Conservation (phyloP, 2,113 vertebrate species). For the Coptodon rendalli region DNA sequence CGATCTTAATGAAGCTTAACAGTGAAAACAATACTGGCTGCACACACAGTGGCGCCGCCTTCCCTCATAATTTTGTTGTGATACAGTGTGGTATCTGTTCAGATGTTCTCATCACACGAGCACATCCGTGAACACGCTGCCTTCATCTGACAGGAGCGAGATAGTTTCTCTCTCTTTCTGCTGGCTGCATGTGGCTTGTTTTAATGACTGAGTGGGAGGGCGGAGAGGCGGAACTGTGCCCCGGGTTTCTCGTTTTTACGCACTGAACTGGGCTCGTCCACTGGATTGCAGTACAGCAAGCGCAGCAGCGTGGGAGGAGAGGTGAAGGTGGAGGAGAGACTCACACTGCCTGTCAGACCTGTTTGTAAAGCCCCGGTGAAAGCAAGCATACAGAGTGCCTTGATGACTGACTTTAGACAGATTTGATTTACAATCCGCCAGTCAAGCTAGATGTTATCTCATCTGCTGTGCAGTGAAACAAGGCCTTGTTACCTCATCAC, state of each 20-base stretch:
- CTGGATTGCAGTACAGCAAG: background rate
- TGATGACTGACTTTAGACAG: background rate
- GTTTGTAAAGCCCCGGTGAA: background rate
- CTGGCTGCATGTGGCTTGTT: background rate
- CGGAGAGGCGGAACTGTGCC: conserved; percentile 1
- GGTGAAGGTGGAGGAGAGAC: background rate
- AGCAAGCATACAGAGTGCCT: background rate
- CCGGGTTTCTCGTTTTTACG: background rate
- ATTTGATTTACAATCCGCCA: conserved; percentile 11
- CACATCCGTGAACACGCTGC: background rate
- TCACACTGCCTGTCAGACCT: conserved; percentile 34
- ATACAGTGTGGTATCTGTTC: background rate
- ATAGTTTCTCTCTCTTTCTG: background rate
- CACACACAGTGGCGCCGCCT: background rate
- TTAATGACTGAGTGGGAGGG: conserved; percentile 44
- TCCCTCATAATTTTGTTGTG: background rate
- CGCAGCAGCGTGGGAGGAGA: conserved; percentile 11
- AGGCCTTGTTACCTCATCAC: background rate
- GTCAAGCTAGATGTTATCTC: background rate
- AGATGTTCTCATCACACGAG: background rate
- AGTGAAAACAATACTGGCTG: background rate
- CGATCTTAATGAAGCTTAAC: background rate
- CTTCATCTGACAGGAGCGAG: background rate
- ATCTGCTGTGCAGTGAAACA: background rate
- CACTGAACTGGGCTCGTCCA: background rate